A percentile compares a stretch with the other conserved stretches of the same genome.
phyloP scores from a whole-genome alignment of 1,140 invertebrate genomes.

The Drosophila virilis region DNA sequence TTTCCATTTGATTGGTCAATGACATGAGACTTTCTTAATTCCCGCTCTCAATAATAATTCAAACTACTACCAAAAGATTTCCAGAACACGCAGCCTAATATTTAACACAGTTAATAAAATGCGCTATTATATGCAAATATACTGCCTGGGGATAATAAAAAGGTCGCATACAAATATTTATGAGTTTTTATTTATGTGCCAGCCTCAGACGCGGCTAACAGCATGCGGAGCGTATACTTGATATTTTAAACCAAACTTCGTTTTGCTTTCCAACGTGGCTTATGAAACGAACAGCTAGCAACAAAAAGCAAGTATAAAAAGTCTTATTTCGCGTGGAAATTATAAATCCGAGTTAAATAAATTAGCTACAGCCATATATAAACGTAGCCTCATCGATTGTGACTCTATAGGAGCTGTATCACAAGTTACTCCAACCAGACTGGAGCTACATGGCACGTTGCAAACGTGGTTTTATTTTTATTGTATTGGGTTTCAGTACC shows the following conservation, averaged over 20 bases:
- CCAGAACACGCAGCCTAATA: slow-evolving; percentile 8
- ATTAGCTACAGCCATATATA: slow-evolving; percentile 3
- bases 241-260: slow-evolving; percentile 40
- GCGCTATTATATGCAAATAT: slow-evolving; percentile 49
- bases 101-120: slow-evolving; percentile 68
- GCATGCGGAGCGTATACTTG: slow-evolving; percentile 54
- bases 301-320: slow-evolving; percentile 14
- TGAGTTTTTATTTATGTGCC: slow-evolving; percentile 63
- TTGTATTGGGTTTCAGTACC: too few species aligned
- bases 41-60: too few species aligned
- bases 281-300: slow-evolving; percentile 7
- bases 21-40: not conserved
- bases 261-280: slow-evolving; percentile 1
- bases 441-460: too few species aligned
- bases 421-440: too few species aligned
- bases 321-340: slow-evolving; percentile 20
- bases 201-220: slow-evolving; percentile 33
- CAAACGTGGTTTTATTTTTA: too few species aligned
- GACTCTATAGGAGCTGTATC: too few species aligned
- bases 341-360: slow-evolving; percentile 27
- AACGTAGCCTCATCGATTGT: too few species aligned
- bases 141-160: slow-evolving; percentile 31
- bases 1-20: not conserved
- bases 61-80: not conserved
- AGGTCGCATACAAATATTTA: slow-evolving; percentile 55